Evolutionary conservation across 2,888 invertebrate species (phyloP).

Genomic region (Hyppa rectilinea): DNA sequence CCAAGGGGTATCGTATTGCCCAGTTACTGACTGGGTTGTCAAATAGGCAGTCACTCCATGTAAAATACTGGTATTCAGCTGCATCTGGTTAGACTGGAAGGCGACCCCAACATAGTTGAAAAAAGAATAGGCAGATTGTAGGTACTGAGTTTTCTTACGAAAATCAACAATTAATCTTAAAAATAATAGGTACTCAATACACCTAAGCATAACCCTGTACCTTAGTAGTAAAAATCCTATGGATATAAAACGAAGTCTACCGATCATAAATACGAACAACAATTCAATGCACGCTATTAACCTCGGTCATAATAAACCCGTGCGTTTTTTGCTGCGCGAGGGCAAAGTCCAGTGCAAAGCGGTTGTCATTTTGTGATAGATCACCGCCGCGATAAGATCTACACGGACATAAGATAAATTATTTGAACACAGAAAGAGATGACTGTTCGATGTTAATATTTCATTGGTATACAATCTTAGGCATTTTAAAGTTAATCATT

Average conservation of each 20-base stretch:
- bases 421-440: constrained; percentile 42
- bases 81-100: no score
- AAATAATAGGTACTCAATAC: not conserved
- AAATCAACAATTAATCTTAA: not conserved
- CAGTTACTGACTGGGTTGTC: no score
- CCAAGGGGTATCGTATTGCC: no score
- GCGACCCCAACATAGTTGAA: no score
- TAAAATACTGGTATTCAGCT: no score
- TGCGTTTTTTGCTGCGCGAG: constrained; percentile 38
- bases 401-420: constrained; percentile 48
- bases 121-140: no score
- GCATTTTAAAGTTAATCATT: constrained; percentile 20
- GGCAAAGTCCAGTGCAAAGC: constrained; percentile 57
- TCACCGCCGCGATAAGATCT: constrained; percentile 68
- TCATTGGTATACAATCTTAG: constrained; percentile 32
- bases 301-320: constrained; percentile 1
- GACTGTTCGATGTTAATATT: constrained; percentile 42
- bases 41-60: no score
- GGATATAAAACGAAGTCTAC: not conserved
- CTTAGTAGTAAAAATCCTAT: not conserved
- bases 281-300: not conserved
- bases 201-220: not conserved
- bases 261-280: not conserved
- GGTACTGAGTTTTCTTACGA: not conserved
- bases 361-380: constrained; percentile 61